Conservation (phyloP, 2,113 vertebrate species). For the Tupaia tana region DNA sequence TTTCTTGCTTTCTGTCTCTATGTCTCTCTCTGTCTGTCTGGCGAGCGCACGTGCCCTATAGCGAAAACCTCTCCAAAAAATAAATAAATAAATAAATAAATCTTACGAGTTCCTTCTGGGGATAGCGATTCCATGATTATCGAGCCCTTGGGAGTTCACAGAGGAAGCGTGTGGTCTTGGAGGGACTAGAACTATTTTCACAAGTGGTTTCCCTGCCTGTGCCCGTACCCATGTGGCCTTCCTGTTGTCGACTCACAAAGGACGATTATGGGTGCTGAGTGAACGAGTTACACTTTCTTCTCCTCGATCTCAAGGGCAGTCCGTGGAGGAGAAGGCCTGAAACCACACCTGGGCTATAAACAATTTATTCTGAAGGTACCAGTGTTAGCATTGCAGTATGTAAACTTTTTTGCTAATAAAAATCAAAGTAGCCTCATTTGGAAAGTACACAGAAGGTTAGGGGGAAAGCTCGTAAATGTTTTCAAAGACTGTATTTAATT, state of each 20-base stretch:
- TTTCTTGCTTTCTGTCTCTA: too few species aligned
- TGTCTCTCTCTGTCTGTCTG: too few species aligned
- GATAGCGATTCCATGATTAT: neutral
- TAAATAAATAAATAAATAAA: too few species aligned
- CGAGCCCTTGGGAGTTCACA: neutral
- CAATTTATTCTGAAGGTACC: constrained; percentile 86
- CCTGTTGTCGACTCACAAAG: constrained; percentile 69
- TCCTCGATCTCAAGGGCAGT: constrained; percentile 68
- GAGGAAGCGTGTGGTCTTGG: constrained; percentile 51
- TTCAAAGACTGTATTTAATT: constrained; percentile 88
- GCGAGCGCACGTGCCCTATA: too few species aligned
- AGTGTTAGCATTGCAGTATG: constrained; percentile 84
- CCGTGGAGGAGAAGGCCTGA: constrained; percentile 76
- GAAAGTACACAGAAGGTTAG: constrained; percentile 86
- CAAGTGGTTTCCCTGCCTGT: constrained; percentile 17
- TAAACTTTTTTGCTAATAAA: constrained; percentile 87
- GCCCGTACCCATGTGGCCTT: constrained; percentile 29
- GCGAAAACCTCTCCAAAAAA: too few species aligned
- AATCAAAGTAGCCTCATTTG: constrained; percentile 87
- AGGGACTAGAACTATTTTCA: constrained; percentile 39
- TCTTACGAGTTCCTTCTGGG: neutral
- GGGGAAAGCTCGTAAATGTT: constrained; percentile 81
- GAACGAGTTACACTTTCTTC: constrained; percentile 71
- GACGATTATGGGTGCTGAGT: constrained; percentile 62
- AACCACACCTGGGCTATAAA: constrained; percentile 84